Percentiles rank a stretch among this genome's conserved stretches.
Evolutionary conservation across 1,140 invertebrate species (phyloP).

Genomic region (Triops longicaudatus): DNA sequence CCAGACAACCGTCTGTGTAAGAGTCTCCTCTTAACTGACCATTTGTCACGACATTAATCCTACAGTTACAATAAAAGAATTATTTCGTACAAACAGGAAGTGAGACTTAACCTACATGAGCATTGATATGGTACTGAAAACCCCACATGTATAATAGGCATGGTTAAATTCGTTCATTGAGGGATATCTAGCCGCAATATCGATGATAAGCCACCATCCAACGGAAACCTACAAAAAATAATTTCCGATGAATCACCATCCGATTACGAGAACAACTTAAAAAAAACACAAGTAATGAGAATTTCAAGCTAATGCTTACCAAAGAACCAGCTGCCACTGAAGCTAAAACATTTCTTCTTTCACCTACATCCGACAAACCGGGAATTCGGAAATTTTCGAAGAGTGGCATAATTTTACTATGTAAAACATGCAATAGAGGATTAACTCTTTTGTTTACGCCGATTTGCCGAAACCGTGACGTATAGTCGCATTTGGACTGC

Average conservation of each 20-base stretch:
- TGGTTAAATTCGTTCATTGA: conserved; percentile 51
- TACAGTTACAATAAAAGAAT: conserved; percentile 38
- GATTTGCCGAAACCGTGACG: too few relatives aligned
- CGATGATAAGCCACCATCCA: conserved; percentile 97
- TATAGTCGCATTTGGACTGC: too few relatives aligned
- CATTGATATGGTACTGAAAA: conserved; percentile 85
- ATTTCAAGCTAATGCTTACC: conserved; percentile 48
- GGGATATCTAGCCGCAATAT: conserved; percentile 74
- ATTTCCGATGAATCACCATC: conserved; percentile 27
- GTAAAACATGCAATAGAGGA: neutral
- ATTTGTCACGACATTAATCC: conserved; percentile 94
- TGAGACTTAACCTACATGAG: conserved; percentile 68
- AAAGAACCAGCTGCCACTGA: conserved; percentile 73
- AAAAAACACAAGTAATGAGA: conserved; percentile 23
- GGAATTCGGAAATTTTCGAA: conserved; percentile 22
- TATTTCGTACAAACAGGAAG: neutral
- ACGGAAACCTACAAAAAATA: conserved; percentile 70
- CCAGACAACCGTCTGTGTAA: conserved; percentile 78
- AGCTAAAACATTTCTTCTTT: conserved; percentile 69
- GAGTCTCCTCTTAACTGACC: conserved; percentile 80
- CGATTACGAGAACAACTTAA: conserved; percentile 17
- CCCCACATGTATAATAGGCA: conserved; percentile 87
- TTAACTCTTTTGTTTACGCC: too few relatives aligned
- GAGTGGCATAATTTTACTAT: conserved; percentile 19
- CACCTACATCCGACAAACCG: conserved; percentile 55